Conservation (phyloP, 2,797 vertebrate genomes). For the Peromyscus eremicus region DNA sequence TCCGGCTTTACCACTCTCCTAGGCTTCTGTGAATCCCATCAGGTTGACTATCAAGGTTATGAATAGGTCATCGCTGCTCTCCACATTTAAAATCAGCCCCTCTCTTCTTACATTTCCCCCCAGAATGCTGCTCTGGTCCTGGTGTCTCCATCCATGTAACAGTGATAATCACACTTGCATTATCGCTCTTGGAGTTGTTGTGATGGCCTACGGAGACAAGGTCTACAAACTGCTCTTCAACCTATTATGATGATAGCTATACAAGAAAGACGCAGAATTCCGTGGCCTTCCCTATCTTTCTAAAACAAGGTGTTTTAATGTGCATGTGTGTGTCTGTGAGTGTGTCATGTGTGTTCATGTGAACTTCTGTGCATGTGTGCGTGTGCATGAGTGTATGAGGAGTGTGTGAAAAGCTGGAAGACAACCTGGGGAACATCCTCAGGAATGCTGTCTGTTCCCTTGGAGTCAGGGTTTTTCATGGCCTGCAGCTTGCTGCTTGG, state of each 20-base stretch:
- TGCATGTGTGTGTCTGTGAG: neutral
- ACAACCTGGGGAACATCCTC: neutral
- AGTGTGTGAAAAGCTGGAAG: neutral
- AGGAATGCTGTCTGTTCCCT: neutral
- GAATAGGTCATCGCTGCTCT: neutral
- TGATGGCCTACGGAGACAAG: neutral
- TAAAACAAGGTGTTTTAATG: neutral
- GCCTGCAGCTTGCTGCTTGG: neutral
- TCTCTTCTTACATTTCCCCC: neutral
- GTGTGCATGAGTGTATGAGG: neutral
- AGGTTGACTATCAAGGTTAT: neutral
- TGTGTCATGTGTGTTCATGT: neutral
- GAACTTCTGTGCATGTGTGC: neutral
- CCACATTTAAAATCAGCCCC: neutral
- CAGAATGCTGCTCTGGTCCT: neutral
- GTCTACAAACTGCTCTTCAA: neutral
- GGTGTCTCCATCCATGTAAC: neutral
- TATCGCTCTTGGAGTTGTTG: neutral
- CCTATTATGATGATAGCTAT: neutral
- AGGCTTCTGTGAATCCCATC: neutral
- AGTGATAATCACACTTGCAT: neutral
- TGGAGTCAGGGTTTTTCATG: neutral
- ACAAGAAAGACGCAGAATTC: neutral
- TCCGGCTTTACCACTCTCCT: neutral
- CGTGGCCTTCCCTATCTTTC: neutral